Evolutionary conservation across 2,797 vertebrate species (phyloP).

Genomic region (Neoniphon sammara): DNA sequence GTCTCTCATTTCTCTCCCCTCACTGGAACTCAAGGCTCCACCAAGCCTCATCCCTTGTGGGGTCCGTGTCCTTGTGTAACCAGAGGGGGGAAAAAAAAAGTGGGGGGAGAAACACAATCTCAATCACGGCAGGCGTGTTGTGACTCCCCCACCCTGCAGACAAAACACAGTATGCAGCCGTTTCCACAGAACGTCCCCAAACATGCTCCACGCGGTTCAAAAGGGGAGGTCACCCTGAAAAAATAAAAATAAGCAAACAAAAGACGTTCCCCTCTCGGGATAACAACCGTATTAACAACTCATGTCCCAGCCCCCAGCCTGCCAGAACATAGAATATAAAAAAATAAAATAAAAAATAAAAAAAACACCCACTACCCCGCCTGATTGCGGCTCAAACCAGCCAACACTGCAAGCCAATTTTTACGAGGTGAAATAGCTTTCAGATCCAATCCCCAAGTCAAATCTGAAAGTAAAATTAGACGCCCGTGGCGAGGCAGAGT

Average conservation of each 20-base stretch:
- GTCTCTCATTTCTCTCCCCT: conserved; percentile 7
- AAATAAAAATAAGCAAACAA: conserved; percentile 29
- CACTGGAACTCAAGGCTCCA: conserved; percentile 17
- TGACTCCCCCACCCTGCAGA: conserved; percentile 52
- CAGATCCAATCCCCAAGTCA: conserved; percentile 31
- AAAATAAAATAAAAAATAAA: neutral
- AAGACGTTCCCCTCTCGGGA: conserved; percentile 39
- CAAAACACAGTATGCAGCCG: conserved; percentile 43
- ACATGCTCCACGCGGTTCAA: conserved; percentile 47
- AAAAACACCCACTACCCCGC: neutral
- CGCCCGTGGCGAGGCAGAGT: conserved; percentile 12
- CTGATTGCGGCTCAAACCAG: conserved; percentile 15
- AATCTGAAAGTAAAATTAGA: conserved; percentile 60
- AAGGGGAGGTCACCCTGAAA: conserved; percentile 59
- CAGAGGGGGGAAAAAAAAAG: neutral
- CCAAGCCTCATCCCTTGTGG: conserved; percentile 38
- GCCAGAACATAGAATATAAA: conserved; percentile 6
- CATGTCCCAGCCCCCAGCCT: conserved; percentile 13
- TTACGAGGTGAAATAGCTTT: conserved; percentile 35
- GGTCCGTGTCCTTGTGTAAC: conserved; percentile 49
- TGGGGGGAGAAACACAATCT: conserved; percentile 38
- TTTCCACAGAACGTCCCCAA: conserved; percentile 39
- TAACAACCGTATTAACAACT: conserved; percentile 54
- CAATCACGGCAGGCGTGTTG: conserved; percentile 46
- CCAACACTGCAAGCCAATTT: conserved; percentile 15